Percentiles rank a stretch among this genome's conserved stretches.
Conservation (phyloP, 2,113 vertebrate species). For the Triplophysa rosa region DNA sequence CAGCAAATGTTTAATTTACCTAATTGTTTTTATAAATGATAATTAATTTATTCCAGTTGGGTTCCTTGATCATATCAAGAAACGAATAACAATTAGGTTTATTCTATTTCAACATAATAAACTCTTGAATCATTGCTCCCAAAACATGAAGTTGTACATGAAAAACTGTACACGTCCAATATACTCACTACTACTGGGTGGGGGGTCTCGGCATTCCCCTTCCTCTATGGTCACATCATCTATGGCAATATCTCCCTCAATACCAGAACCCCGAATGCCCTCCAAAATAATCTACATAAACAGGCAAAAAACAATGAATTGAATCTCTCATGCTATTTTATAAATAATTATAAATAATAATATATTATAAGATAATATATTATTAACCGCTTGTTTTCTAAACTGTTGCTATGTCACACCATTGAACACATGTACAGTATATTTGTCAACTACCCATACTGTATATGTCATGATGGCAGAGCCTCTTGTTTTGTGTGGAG, state of each 20-base stretch:
- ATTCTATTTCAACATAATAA: neutral
- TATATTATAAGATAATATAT: too few species aligned
- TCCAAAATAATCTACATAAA: constrained; percentile 85
- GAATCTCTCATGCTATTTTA: neutral
- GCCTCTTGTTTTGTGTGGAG: too few species aligned
- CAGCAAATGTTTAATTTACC: neutral
- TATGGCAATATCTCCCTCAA: constrained; percentile 95
- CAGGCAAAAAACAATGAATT: neutral
- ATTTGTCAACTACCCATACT: too few species aligned
- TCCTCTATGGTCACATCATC: constrained; percentile 93
- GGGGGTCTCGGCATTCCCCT: constrained; percentile 89
- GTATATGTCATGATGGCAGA: too few species aligned
- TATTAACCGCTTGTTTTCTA: too few species aligned
- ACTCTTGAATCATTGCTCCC: neutral
- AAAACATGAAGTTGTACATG: constrained; percentile 10
- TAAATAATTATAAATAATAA: too few species aligned
- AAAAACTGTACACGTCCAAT: neutral
- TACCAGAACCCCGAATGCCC: constrained; percentile 88
- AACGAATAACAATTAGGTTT: neutral
- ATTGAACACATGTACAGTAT: too few species aligned
- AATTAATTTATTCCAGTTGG: neutral
- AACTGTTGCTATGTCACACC: too few species aligned
- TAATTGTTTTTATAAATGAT: neutral
- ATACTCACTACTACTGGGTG: constrained; percentile 77
- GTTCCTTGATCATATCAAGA: neutral